These are phyloP conservation scores for Lycaon pictus DNA, from an alignment of 2,113 vertebrate genomes.

Conservation along the genomic window DNA sequence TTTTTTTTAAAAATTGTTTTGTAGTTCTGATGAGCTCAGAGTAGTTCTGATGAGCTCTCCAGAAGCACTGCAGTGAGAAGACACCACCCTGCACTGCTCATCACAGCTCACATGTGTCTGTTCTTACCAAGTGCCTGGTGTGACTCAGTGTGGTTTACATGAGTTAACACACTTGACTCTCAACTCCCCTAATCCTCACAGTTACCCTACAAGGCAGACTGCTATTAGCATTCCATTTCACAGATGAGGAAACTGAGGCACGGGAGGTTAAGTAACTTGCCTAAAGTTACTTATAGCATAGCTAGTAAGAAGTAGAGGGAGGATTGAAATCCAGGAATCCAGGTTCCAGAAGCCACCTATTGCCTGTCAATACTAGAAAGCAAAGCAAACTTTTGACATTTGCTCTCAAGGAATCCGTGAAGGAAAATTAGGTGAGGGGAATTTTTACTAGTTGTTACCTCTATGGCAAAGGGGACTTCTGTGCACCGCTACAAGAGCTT, in stretches of 20 bases:
- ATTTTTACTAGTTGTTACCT: background rate
- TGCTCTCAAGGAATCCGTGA: background rate
- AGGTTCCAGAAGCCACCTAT: background rate
- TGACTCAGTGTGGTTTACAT: background rate
- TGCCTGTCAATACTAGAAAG: background rate
- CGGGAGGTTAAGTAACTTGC: background rate
- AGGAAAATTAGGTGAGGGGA: background rate
- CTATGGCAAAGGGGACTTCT: background rate
- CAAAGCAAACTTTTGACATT: background rate
- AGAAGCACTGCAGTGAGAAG: background rate
- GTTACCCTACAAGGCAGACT: background rate
- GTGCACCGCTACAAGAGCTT: background rate
- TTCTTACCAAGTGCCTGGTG: background rate
- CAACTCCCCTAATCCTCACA: background rate
- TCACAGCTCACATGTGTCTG: background rate
- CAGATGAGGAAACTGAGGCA: background rate
- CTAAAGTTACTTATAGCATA: background rate
- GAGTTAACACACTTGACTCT: background rate
- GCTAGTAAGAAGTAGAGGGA: background rate
- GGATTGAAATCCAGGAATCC: background rate
- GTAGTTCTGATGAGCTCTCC: background rate
- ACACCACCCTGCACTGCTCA: background rate
- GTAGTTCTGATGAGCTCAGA: background rate
- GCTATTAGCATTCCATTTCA: background rate
- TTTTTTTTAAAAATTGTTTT: background rate